These are phyloP conservation scores for Cichlasoma orientale DNA, from an alignment of 2,797 vertebrate genomes.

Conservation along the genomic window DNA sequence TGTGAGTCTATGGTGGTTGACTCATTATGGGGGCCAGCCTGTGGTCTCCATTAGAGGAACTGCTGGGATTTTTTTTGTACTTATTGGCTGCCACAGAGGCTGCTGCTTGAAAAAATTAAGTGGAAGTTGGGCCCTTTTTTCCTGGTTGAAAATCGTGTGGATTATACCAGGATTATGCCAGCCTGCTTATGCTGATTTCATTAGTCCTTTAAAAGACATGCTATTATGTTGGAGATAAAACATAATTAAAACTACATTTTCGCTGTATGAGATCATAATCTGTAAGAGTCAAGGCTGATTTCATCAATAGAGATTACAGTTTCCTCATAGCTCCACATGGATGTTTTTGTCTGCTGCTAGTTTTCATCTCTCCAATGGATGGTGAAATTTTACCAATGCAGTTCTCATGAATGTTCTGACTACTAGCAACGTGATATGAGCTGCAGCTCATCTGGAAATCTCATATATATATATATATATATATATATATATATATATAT, in stretches of 20 bases:
- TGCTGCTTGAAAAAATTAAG: neutral
- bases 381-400: neutral
- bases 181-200: neutral
- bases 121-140: neutral
- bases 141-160: neutral
- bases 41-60: too few species aligned
- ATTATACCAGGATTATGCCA: neutral
- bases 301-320: neutral
- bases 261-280: neutral
- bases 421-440: slow-evolving; percentile 27
- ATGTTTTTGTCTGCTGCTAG: neutral
- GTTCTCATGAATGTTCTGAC: neutral
- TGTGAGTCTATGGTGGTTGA: too few species aligned
- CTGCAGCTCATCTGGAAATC: slow-evolving; percentile 23
- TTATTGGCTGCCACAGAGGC: neutral
- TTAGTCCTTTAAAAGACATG: neutral
- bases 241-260: neutral
- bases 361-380: neutral
- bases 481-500: too few species aligned
- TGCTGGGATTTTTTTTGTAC: too few species aligned
- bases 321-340: neutral
- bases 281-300: neutral
- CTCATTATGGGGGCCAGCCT: too few species aligned
- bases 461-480: too few species aligned
- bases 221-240: neutral